phyloP scores from a whole-genome alignment of 1,140 invertebrate genomes.

The Daktulosphaira vitifoliae region DNA sequence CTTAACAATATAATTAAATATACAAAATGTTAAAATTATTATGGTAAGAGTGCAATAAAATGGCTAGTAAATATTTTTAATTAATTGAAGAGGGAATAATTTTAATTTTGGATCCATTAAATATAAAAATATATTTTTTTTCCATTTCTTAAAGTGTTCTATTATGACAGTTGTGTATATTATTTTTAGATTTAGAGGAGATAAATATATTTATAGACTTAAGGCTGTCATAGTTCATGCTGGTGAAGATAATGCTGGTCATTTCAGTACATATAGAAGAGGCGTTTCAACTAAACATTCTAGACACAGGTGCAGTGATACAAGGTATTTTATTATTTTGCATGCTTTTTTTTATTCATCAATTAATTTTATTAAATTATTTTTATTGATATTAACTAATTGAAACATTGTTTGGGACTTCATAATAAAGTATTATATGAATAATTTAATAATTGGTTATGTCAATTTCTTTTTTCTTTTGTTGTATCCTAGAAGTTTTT shows the following conservation, averaged over 20 bases:
- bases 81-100: too few relatives aligned
- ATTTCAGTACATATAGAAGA: conserved; percentile 84
- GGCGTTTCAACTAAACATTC: conserved; percentile 44
- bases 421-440: too few relatives aligned
- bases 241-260: conserved; percentile 74
- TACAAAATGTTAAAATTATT: too few relatives aligned
- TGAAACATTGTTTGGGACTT: too few relatives aligned
- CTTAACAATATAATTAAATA: too few relatives aligned
- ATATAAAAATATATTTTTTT: neutral
- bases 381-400: neutral
- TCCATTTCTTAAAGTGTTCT: neutral
- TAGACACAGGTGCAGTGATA: conserved; percentile 39
- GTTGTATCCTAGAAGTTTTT: too few relatives aligned
- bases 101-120: neutral
- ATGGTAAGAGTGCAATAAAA: too few relatives aligned
- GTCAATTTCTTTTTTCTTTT: too few relatives aligned
- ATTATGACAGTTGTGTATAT: too few relatives aligned
- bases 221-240: conserved; percentile 80
- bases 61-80: too few relatives aligned
- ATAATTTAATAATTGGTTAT: too few relatives aligned
- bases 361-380: neutral
- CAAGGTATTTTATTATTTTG: conserved; percentile 33
- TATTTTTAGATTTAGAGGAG: conserved; percentile 18
- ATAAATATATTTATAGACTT: conserved; percentile 56
- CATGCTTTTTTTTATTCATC: neutral